Percentiles rank a stretch among this genome's conserved stretches.
These are phyloP conservation scores for Sarcophaga rosellei DNA, from an alignment of 2,888 invertebrate species.

Conservation along the genomic window DNA sequence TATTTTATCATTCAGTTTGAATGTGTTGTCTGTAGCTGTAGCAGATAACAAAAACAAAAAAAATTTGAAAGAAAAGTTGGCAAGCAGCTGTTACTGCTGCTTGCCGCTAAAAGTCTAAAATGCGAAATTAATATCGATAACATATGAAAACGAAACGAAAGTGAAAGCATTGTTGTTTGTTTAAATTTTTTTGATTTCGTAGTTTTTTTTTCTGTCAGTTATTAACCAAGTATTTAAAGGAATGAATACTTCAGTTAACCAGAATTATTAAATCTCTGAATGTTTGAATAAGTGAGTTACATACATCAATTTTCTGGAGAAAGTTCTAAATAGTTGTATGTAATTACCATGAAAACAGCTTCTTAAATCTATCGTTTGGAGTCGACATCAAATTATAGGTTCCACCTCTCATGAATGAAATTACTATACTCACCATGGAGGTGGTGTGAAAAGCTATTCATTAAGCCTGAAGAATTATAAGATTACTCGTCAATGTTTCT, in stretches of 20 bases:
- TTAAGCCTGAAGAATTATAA: too few relatives aligned
- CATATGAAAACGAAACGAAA: constrained; percentile 48
- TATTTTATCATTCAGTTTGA: background rate
- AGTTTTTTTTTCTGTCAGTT: background rate
- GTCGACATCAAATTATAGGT: too few relatives aligned
- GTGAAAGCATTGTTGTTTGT: constrained; percentile 60
- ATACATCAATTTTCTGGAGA: too few relatives aligned
- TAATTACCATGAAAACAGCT: too few relatives aligned
- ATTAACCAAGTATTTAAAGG: background rate
- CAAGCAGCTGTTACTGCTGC: constrained; percentile 1
- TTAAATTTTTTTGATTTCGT: background rate
- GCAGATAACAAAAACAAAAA: constrained; percentile 2
- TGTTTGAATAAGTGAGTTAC: too few relatives aligned
- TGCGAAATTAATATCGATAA: constrained; percentile 20
- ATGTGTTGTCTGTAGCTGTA: constrained; percentile 1
- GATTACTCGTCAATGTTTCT: too few relatives aligned
- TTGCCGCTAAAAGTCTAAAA: constrained; percentile 9
- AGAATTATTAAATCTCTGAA: too few relatives aligned
- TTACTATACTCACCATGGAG: rapidly evolving
- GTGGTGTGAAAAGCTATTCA: too few relatives aligned
- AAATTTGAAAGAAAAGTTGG: constrained; percentile 6
- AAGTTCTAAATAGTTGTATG: too few relatives aligned
- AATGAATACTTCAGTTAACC: too few relatives aligned
- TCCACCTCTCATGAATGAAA: too few relatives aligned
- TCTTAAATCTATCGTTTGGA: too few relatives aligned